Conservation (phyloP, 64 coral and sea anemone species). For the Montipora cactus region DNA sequence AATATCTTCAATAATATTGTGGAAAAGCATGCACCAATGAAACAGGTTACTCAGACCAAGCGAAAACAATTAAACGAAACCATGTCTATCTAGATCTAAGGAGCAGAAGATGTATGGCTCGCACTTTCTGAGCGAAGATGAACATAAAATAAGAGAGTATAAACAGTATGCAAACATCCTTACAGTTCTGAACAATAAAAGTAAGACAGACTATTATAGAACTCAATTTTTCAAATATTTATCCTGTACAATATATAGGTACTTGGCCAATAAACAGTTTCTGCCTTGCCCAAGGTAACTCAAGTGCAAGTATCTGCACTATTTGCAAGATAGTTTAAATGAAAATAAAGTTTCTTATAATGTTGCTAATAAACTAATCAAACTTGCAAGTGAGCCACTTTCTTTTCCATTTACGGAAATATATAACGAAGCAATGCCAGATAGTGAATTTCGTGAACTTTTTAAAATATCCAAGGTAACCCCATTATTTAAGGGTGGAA, state of each 20-base stretch:
- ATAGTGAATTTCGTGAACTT: slow-evolving; percentile 24
- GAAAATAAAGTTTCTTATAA: slow-evolving; percentile 53
- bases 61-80: too few species aligned
- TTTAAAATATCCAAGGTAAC: slow-evolving; percentile 63
- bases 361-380: slow-evolving; percentile 60
- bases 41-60: too few species aligned
- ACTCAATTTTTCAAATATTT: neutral
- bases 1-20: too few species aligned
- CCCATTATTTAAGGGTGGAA: slow-evolving; percentile 27
- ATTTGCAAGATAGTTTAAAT: slow-evolving; percentile 16
- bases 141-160: too few species aligned
- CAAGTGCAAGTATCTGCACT: slow-evolving; percentile 32
- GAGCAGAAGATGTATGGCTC: too few species aligned
- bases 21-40: too few species aligned
- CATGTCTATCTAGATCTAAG: too few species aligned
- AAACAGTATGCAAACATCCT: neutral
- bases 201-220: neutral
- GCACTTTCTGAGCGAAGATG: too few species aligned
- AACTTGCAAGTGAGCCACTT: slow-evolving; percentile 19
- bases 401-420: slow-evolving; percentile 43
- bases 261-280: neutral
- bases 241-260: neutral
- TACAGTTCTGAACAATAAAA: neutral
- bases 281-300: neutral
- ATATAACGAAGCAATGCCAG: slow-evolving; percentile 60